Base-by-base conservation (phyloP, 2,113 vertebrate genomes). In the Chinchilla lanigera region DNA sequence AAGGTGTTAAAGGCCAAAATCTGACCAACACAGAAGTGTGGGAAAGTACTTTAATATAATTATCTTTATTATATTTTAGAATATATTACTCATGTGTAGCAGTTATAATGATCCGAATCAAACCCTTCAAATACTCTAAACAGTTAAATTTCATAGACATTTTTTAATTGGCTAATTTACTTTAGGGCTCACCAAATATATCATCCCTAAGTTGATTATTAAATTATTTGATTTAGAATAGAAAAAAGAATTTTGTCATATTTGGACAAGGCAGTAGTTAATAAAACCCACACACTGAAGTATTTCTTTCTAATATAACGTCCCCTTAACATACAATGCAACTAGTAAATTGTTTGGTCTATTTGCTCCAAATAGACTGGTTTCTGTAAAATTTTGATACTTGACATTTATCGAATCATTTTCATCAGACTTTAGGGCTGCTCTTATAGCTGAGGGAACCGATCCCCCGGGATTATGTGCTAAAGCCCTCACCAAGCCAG, bases 151-250 rank as follows among this genome's bases (percentile, higher is more conserved):
- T 86, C 88, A 6, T 52, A 96, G 67, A 33, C 75, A 95, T 89
- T 94, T 88, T 67, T 89, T 92, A 97, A 94, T 26, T 54, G 33
- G 60, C 60, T 89, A 54, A 77, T 92, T 97, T 93, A 94, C 65
- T 97, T 96, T 95, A 90, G 80, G 80, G 90, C 54, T 95, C 63
- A 97, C 19, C 80, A 97, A 82, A 84, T 87, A 93, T 56, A 77
- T 33, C 58, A 52, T 85, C 12, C 63, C 19, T 93, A 92, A 93
- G n/a, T 50, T 89, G n/a, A 87, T 96, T 90, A 96, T 93, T 96
- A 94, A 94, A 85, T 80, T 41, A 93, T 80, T 93, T 84, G 58
- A n/a, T 88, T 60, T 97, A 13, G 78, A 95, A 90, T 35, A 92
- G 47, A 78, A 93, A 95, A 90, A 87, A 71, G 35, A 78, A 87